A percentile compares a stretch with the other conserved stretches of the same genome.
Conservation (phyloP, 2,888 invertebrate genomes). For the Acrobasis consociella region DNA sequence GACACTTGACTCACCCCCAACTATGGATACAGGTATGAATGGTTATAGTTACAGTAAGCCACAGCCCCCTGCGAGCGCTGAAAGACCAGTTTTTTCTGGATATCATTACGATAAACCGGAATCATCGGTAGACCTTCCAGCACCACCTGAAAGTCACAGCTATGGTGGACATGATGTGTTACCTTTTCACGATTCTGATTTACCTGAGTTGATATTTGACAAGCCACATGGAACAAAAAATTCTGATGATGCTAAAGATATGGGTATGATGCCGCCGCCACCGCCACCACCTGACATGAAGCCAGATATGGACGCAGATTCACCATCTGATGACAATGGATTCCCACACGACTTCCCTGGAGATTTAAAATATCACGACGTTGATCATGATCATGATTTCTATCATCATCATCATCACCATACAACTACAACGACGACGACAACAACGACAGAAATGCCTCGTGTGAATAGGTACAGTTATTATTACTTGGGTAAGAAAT, state of each 20-base stretch:
- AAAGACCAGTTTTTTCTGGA: slow-evolving; percentile 48
- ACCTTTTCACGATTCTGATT: slow-evolving; percentile 52
- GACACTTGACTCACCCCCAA: slow-evolving; percentile 26
- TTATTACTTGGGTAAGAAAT: slow-evolving; percentile 88
- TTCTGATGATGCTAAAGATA: slow-evolving; percentile 35
- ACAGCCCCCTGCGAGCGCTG: slow-evolving; percentile 27
- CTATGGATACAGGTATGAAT: slow-evolving; percentile 25
- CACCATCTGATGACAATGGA: slow-evolving; percentile 62
- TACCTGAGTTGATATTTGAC: slow-evolving; percentile 62
- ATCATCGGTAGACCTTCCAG: slow-evolving; percentile 40
- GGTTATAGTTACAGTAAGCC: slow-evolving; percentile 34
- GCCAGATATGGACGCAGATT: slow-evolving; percentile 48
- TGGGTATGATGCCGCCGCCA: slow-evolving; percentile 66
- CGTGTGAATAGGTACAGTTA: slow-evolving; percentile 87
- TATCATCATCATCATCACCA: slow-evolving; percentile 64
- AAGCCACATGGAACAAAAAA: slow-evolving; percentile 54
- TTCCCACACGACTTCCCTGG: slow-evolving; percentile 75
- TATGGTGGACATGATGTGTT: slow-evolving; percentile 49
- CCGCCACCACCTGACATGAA: slow-evolving; percentile 46
- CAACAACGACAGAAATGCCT: slow-evolving; percentile 78
- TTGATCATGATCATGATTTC: slow-evolving; percentile 57
- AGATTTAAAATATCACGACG: slow-evolving; percentile 69
- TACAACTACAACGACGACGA: slow-evolving; percentile 65
- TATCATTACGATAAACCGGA: slow-evolving; percentile 59
- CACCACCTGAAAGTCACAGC: slow-evolving; percentile 27